These are phyloP conservation scores for Prunella strophiata DNA, from an alignment of 2,797 vertebrate genomes.

Conservation along the genomic window DNA sequence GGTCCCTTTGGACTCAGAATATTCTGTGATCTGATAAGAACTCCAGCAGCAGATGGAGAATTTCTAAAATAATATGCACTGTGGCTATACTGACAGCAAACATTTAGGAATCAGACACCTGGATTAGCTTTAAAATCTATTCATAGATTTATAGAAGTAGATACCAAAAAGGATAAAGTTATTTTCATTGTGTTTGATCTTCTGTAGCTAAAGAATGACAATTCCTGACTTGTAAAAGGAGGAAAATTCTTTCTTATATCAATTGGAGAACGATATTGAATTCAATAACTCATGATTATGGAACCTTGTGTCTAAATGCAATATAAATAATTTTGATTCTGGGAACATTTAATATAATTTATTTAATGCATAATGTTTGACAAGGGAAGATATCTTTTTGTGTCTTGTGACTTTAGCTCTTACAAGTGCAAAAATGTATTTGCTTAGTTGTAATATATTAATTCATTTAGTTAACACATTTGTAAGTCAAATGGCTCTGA, in stretches of 20 bases:
- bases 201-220: neutral
- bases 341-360: neutral
- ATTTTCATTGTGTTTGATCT: neutral
- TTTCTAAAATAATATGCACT: neutral
- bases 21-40: neutral
- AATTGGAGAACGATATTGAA: neutral
- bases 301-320: neutral
- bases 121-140: neutral
- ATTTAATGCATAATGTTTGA: neutral
- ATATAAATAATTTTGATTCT: neutral
- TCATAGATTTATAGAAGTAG: neutral
- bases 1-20: neutral
- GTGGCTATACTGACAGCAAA: neutral
- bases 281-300: neutral
- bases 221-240: neutral
- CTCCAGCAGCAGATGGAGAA: neutral
- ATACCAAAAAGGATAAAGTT: neutral
- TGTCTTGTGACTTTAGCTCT: neutral
- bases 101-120: neutral
- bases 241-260: neutral
- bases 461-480: neutral
- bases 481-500: neutral
- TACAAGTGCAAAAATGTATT: neutral
- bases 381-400: neutral
- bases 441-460: neutral